phyloP scores from a whole-genome alignment of 2,888 invertebrate species.

The Yponomeuta sedellus region DNA sequence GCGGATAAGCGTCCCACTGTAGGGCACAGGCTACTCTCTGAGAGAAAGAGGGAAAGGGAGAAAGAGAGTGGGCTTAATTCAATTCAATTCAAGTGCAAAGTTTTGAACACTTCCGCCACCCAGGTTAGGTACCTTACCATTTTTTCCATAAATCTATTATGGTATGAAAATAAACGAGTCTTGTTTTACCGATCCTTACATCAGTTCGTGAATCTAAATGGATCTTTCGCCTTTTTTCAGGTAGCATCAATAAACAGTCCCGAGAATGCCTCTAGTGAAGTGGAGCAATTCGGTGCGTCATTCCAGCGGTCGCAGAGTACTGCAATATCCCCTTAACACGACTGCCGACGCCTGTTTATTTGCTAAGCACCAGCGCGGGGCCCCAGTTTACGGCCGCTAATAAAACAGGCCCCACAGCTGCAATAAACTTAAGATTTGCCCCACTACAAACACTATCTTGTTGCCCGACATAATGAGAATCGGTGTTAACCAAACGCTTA shows the following conservation, averaged over 20 bases:
- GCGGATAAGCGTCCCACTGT: no score
- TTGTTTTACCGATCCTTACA: no score
- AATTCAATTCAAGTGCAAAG: no score
- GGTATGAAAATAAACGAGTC: no score
- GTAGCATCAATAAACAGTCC: not conserved
- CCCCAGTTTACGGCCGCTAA: constrained; percentile 16
- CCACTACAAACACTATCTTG: constrained; percentile 13
- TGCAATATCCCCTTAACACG: constrained; percentile 16
- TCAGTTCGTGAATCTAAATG: no score
- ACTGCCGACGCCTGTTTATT: constrained; percentile 37
- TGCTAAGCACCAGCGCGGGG: constrained; percentile 36
- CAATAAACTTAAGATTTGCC: constrained; percentile 15
- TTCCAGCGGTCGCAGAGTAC: not conserved
- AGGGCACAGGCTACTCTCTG: no score
- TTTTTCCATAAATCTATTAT: no score
- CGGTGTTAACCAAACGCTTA: constrained; percentile 6
- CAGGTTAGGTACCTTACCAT: no score
- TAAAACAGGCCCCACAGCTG: constrained; percentile 12
- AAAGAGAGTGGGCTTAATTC: no score
- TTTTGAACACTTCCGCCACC: no score
- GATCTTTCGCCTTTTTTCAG: no score
- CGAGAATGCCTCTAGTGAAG: not conserved
- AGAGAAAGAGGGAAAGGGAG: no score
- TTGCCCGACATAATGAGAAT: constrained; percentile 10
- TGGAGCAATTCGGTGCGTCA: not conserved